Conservation (phyloP, 1,140 invertebrate genomes). For the Macrosteles quadrilineatus region DNA sequence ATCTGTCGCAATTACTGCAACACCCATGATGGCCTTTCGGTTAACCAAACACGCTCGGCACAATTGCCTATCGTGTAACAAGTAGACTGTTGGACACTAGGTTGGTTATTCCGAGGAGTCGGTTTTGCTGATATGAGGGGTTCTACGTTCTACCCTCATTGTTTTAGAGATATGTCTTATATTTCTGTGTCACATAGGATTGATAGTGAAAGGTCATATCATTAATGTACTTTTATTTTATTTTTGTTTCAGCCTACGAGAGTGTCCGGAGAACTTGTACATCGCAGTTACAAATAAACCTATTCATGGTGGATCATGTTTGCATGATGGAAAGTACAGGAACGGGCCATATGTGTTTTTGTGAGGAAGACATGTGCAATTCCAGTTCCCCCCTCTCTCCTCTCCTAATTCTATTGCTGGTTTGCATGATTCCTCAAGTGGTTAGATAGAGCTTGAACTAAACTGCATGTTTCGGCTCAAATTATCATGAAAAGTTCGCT, state of each 20-base stretch:
- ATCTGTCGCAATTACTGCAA: no score
- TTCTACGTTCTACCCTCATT: no score
- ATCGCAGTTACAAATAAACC: slow-evolving; percentile 89
- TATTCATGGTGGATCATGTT: slow-evolving; percentile 97
- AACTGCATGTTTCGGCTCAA: slow-evolving; percentile 17
- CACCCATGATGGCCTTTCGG: no score
- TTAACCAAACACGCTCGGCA: no score
- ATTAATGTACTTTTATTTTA: slow-evolving; percentile 17
- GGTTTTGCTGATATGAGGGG: no score
- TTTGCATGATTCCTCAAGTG: slow-evolving; percentile 16
- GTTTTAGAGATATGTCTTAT: no score
- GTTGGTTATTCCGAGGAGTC: no score
- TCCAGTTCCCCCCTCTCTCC: slow-evolving; percentile 34
- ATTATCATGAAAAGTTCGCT: neutral
- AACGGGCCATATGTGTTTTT: slow-evolving; percentile 97
- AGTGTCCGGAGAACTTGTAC: slow-evolving; percentile 88
- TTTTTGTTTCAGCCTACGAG: slow-evolving; percentile 79
- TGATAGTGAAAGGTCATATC: no score
- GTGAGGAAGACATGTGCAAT: slow-evolving; percentile 96
- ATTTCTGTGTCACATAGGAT: no score
- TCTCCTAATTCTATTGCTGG: slow-evolving; percentile 30
- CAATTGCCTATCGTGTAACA: no score
- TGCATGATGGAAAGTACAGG: slow-evolving; percentile 97
- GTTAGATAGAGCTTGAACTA: slow-evolving; percentile 13
- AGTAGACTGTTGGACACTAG: no score